A percentile compares a stretch with the other conserved stretches of the same genome.
phyloP scores from a whole-genome alignment of 2,797 vertebrate species.

The Limnodromus scolopaceus region DNA sequence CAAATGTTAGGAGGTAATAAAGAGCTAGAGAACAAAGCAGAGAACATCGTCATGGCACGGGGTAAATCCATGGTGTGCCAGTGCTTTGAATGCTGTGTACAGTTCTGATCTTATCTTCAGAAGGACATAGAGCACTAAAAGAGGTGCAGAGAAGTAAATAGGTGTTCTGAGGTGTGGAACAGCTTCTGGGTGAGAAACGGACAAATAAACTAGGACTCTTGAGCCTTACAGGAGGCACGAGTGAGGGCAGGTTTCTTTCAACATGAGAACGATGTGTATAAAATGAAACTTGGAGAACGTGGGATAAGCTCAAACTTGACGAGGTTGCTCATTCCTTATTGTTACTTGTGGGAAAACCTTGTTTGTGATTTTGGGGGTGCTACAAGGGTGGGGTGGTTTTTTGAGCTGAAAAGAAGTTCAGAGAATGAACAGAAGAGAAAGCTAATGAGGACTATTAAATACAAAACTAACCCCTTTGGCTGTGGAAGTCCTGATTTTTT shows the following conservation, averaged over 20 bases:
- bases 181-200: background rate
- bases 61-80: background rate
- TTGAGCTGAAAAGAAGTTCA: background rate
- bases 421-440: background rate
- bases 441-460: background rate
- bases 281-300: background rate
- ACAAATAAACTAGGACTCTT: background rate
- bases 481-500: background rate
- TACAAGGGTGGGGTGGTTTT: fast-evolving
- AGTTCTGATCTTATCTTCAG: background rate
- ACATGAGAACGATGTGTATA: background rate
- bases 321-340: background rate
- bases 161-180: background rate
- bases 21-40: background rate
- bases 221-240: background rate
- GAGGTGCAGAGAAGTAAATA: background rate
- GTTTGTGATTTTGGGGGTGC: background rate
- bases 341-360: background rate
- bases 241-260: background rate
- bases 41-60: fast-evolving
- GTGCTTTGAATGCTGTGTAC: background rate
- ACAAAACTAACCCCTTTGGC: background rate
- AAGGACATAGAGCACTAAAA: background rate
- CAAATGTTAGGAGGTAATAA: background rate
- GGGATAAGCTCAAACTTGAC: background rate